Percentiles rank a stretch among this genome's conserved stretches.
phyloP scores from a whole-genome alignment of 1,140 invertebrate genomes.

The Heliconius congener region DNA sequence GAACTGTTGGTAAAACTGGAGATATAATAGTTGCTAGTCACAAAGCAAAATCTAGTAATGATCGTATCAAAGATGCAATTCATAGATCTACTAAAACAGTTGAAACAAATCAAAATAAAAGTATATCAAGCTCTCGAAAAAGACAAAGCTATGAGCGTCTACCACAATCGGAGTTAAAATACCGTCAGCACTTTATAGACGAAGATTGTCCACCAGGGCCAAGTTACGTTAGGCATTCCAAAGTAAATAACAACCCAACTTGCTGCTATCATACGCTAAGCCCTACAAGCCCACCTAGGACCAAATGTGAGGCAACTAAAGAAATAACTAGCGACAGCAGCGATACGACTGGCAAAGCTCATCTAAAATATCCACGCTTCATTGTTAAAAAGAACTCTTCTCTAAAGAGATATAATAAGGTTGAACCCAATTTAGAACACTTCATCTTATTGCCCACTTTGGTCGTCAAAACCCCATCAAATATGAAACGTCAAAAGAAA shows the following conservation, averaged over 20 bases:
- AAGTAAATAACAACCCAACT: slow-evolving; percentile 50
- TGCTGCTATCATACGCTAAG: slow-evolving; percentile 62
- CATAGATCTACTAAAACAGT: slow-evolving; percentile 49
- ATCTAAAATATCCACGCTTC: slow-evolving; percentile 53
- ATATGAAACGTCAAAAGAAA: slow-evolving; percentile 71
- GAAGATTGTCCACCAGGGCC: slow-evolving; percentile 62
- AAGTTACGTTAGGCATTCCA: slow-evolving; percentile 51
- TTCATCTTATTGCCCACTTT: slow-evolving; percentile 73
- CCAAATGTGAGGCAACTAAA: slow-evolving; percentile 1
- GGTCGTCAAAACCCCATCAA: slow-evolving; percentile 73
- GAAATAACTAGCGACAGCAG: slow-evolving; percentile 55
- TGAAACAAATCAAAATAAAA: slow-evolving; percentile 40
- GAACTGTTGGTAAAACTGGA: slow-evolving; percentile 70
- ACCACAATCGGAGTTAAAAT: slow-evolving; percentile 39
- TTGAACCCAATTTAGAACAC: slow-evolving; percentile 66
- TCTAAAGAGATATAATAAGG: slow-evolving; percentile 51
- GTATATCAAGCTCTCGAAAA: slow-evolving; percentile 40
- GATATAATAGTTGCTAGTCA: slow-evolving; percentile 75
- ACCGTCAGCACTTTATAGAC: slow-evolving; percentile 36
- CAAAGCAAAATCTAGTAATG: slow-evolving; percentile 57
- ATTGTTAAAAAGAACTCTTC: slow-evolving; percentile 65
- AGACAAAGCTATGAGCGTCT: slow-evolving; percentile 53
- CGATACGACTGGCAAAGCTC: slow-evolving; percentile 42
- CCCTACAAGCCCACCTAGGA: slow-evolving; percentile 37
- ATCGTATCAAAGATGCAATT: slow-evolving; percentile 16